Evolutionary conservation across 2,113 vertebrate species (phyloP).

Genomic region (Tenrec ecaudatus): DNA sequence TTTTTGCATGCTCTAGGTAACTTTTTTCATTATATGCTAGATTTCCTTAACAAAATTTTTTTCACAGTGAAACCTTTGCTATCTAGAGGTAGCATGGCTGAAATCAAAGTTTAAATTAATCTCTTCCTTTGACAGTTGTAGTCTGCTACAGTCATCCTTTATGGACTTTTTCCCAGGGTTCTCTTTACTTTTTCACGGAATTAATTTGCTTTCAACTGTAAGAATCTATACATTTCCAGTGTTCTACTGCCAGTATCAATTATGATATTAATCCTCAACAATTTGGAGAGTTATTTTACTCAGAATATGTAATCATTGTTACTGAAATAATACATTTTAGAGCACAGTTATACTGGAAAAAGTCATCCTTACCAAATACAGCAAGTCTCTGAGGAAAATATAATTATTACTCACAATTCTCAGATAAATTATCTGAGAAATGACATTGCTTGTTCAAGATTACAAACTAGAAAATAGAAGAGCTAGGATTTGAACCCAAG

Average conservation of each 20-base stretch:
- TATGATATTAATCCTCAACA: not conserved
- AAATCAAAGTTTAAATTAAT: not conserved
- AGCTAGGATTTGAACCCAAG: not conserved
- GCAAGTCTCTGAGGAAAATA: not conserved
- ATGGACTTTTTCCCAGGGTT: not conserved
- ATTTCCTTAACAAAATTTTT: not conserved
- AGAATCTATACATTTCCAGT: not conserved
- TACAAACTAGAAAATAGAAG: not conserved
- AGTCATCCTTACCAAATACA: not conserved
- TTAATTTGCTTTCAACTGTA: not conserved
- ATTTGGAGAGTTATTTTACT: not conserved
- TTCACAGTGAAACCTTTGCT: not conserved
- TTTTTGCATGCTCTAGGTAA: not conserved
- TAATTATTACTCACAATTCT: not conserved
- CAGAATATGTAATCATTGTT: constrained; percentile 14
- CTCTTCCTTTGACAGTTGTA: not conserved
- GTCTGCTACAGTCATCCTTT: not conserved
- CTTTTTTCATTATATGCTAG: not conserved
- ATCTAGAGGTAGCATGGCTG: not conserved
- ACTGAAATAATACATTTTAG: not conserved
- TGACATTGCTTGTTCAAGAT: not conserved
- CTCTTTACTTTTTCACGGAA: not conserved
- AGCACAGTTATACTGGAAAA: not conserved
- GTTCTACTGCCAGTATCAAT: not conserved
- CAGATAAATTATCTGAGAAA: not conserved